These are phyloP conservation scores for Paralvinella palmiformis DNA, from an alignment of 1,140 invertebrate genomes.

Conservation along the genomic window DNA sequence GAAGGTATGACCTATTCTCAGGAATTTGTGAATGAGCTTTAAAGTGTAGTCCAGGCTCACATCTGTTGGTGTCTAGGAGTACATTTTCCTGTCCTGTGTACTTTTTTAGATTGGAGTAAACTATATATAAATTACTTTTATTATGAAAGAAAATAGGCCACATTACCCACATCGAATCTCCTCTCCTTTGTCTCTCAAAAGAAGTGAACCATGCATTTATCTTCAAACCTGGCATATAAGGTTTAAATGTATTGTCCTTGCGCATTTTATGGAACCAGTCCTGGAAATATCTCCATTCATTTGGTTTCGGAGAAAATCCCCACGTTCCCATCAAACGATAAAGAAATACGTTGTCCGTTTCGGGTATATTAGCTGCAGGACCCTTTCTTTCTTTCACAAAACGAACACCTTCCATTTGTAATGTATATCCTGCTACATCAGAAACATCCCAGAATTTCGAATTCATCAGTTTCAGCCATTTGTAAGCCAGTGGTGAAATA, in stretches of 20 bases:
- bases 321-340: conserved; percentile 26
- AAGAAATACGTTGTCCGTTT: conserved; percentile 10
- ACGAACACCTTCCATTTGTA: neutral
- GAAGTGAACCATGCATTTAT: neutral
- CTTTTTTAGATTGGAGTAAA: conserved; percentile 8
- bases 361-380: neutral
- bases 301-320: conserved; percentile 31
- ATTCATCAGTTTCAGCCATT: conserved; percentile 31
- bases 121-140: conserved; percentile 17
- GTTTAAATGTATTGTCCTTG: conserved; percentile 5
- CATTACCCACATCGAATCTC: conserved; percentile 32
- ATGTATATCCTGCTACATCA: conserved; percentile 26
- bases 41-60: neutral
- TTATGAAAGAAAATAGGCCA: conserved; percentile 34
- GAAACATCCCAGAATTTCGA: conserved; percentile 24
- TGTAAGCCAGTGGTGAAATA: conserved; percentile 31
- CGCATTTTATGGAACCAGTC: conserved; percentile 22
- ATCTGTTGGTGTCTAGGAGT: neutral
- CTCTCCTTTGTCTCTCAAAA: neutral
- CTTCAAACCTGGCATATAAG: conserved; percentile 1
- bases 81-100: neutral
- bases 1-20: too few species aligned
- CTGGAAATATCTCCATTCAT: conserved; percentile 27
- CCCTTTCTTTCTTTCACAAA: neutral
- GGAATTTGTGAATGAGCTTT: too few species aligned